Percentiles rank a stretch among this genome's conserved stretches.
Conservation (phyloP, 2,797 vertebrate species). For the Tamandua tetradactyla region DNA sequence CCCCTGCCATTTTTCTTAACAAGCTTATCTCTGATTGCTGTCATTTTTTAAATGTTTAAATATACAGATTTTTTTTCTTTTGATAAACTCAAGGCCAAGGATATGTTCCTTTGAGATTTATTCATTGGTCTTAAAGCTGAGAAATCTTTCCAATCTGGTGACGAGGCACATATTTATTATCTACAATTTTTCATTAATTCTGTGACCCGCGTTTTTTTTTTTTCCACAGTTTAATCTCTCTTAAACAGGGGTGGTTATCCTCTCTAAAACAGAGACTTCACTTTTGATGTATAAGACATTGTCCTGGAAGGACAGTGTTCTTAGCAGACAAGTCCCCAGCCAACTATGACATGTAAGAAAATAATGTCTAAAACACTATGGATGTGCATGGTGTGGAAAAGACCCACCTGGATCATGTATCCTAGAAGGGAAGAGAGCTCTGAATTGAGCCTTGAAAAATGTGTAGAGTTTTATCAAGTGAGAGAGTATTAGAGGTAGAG, state of each 20-base stretch:
- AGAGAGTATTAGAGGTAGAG: neutral
- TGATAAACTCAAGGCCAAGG: neutral
- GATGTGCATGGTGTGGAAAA: neutral
- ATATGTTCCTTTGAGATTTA: neutral
- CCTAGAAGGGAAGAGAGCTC: neutral
- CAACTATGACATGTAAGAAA: neutral
- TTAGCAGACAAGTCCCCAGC: neutral
- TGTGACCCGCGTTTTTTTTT: neutral
- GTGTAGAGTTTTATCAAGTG: neutral
- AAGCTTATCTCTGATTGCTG: neutral
- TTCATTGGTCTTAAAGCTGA: neutral
- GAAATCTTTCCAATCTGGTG: neutral
- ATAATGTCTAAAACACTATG: neutral
- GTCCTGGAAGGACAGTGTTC: neutral
- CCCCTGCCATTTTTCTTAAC: neutral
- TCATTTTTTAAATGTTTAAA: constrained; percentile 10
- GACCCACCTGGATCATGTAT: neutral
- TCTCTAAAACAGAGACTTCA: no score
- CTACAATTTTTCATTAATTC: neutral
- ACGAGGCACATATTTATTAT: neutral
- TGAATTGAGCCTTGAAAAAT: neutral
- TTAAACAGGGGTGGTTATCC: constrained; percentile 26
- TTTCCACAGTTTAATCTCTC: neutral
- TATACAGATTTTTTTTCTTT: neutral
- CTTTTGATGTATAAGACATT: neutral